phyloP scores from a whole-genome alignment of 37 sponge, comb jelly and placozoan genomes.

The Amphimedon queenslandica region DNA sequence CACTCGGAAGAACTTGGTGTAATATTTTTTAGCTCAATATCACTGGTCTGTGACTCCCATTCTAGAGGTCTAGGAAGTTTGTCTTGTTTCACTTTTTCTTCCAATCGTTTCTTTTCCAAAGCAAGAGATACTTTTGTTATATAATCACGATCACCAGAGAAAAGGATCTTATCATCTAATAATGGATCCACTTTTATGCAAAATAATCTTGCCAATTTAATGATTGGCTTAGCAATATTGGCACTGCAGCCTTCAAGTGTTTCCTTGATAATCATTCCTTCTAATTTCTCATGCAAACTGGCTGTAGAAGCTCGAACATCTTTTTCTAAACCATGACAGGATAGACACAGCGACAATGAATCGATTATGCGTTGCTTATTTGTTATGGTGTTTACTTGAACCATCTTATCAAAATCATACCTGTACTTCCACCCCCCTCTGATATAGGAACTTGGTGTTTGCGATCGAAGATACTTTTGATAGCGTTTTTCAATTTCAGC shows the following conservation, averaged over 20 bases:
- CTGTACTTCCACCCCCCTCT: slow-evolving; percentile 3
- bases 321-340: neutral
- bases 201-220: neutral
- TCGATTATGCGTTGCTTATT: neutral
- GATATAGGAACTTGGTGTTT: neutral
- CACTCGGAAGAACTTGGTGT: slow-evolving; percentile 15
- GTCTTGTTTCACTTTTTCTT: neutral
- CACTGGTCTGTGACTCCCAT: slow-evolving; percentile 20
- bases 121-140: neutral
- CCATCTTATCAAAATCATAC: slow-evolving; percentile 12
- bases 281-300: no score
- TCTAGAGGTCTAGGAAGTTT: slow-evolving; percentile 3
- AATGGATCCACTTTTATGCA: neutral
- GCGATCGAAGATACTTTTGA: neutral
- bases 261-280: neutral
- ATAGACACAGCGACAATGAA: neutral
- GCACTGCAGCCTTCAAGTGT: neutral
- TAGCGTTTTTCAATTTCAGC: slow-evolving; percentile 6
- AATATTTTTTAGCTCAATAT: neutral
- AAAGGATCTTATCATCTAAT: neutral
- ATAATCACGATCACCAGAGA: neutral
- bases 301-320: neutral
- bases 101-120: slow-evolving; percentile 2
- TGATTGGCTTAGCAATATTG: neutral
- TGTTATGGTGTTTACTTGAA: neutral